phyloP scores from a whole-genome alignment of 37 sponge, comb jelly and placozoan genomes.

The Hormiphora californensis region DNA sequence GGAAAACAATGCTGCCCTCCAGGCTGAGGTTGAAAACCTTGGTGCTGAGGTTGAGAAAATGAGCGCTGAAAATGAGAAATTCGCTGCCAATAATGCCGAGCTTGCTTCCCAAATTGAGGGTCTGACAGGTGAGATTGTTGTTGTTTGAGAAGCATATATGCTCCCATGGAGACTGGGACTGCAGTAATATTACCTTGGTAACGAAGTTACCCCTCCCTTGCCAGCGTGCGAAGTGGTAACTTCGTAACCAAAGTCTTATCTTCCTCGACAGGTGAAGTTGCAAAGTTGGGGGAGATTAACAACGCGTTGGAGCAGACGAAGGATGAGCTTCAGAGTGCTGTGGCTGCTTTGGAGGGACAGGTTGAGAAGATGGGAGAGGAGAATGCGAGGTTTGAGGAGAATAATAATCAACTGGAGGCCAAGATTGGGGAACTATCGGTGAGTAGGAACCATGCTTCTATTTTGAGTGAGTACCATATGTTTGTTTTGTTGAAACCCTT shows the following conservation, averaged over 20 bases:
- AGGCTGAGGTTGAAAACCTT: slow-evolving; percentile 6
- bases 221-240: no score
- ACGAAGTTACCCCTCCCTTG: no score
- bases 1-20: slow-evolving; percentile 11
- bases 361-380: slow-evolving; percentile 39
- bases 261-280: background rate
- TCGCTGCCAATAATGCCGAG: slow-evolving; percentile 23
- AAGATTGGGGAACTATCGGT: slow-evolving; percentile 33
- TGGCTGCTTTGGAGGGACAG: slow-evolving; percentile 39
- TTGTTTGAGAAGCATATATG: no score
- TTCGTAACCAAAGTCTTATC: no score
- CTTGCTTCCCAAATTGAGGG: background rate
- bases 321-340: slow-evolving; percentile 18
- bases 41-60: slow-evolving; percentile 19
- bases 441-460: background rate
- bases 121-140: no score
- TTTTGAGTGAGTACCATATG: no score
- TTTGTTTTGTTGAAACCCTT: no score
- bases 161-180: no score
- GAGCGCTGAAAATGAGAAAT: slow-evolving; percentile 25
- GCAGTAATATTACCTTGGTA: no score
- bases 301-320: slow-evolving; percentile 31
- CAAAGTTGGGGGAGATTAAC: slow-evolving; percentile 25
- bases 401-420: slow-evolving; percentile 6
- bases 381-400: slow-evolving; percentile 52